Conservation (phyloP, 1,140 invertebrate species). For the Drosophila sp. region DNA sequence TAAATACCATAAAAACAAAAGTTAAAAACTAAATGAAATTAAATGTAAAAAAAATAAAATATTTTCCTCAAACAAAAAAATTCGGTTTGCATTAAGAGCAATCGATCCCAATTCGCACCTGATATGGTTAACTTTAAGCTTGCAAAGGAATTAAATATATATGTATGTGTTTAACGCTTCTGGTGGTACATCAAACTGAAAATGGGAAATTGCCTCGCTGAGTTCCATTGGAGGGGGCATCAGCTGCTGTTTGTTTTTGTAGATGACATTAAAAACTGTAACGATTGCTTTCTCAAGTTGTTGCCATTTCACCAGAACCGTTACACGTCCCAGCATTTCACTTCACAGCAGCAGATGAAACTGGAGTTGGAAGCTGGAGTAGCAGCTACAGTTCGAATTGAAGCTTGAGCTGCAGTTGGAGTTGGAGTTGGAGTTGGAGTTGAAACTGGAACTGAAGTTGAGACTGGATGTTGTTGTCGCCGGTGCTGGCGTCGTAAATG, state of each 20-base stretch:
- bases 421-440: not conserved
- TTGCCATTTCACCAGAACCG: slow-evolving; percentile 61
- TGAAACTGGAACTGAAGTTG: not conserved
- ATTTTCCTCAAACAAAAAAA: slow-evolving; percentile 67
- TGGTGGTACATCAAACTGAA: slow-evolving; percentile 17
- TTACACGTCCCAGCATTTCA: slow-evolving; percentile 47
- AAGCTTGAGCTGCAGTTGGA: not conserved
- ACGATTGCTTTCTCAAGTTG: slow-evolving; percentile 82
- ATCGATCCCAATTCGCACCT: not conserved
- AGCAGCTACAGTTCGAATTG: not conserved
- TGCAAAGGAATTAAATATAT: slow-evolving; percentile 14
- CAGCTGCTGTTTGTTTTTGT: slow-evolving; percentile 74
- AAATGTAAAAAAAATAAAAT: slow-evolving; percentile 70
- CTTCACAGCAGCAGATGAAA: slow-evolving; percentile 21
- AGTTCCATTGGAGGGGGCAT: slow-evolving; percentile 22
- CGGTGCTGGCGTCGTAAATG: slow-evolving; percentile 82
- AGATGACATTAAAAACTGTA: slow-evolving; percentile 79
- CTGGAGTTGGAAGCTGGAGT: slow-evolving; percentile 6
- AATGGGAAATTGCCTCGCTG: slow-evolving; percentile 27
- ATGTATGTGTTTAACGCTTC: not conserved
- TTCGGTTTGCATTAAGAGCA: slow-evolving; percentile 9
- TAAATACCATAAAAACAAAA: slow-evolving; percentile 40
- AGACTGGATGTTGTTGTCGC: slow-evolving; percentile 65
- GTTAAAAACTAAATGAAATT: slow-evolving; percentile 45
- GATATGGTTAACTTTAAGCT: slow-evolving; percentile 11